These are phyloP conservation scores for Octonoba sinensis DNA, from an alignment of 2,888 invertebrate genomes.

Conservation along the genomic window DNA sequence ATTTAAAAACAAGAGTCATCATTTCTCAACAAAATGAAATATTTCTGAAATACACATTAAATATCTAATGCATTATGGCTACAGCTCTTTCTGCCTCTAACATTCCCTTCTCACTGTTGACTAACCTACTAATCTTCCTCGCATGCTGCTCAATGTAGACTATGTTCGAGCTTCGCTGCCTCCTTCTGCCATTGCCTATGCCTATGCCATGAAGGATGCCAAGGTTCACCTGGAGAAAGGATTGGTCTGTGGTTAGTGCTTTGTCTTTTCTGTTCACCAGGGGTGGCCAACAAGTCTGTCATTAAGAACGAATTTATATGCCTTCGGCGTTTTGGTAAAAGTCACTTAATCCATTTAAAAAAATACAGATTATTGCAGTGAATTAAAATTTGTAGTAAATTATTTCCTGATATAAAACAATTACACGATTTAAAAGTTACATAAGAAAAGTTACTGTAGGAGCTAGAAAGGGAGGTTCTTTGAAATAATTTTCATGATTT, in stretches of 20 bases:
- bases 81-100: background rate
- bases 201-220: slow-evolving; percentile 67
- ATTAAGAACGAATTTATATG: slow-evolving; percentile 55
- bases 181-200: slow-evolving; percentile 65
- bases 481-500: too few species aligned
- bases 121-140: slow-evolving; percentile 19
- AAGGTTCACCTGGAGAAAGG: slow-evolving; percentile 67
- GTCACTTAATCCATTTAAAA: too few species aligned
- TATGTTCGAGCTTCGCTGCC: slow-evolving; percentile 63
- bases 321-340: too few species aligned
- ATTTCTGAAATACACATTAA: too few species aligned
- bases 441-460: too few species aligned
- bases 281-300: background rate
- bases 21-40: too few species aligned
- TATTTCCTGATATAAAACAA: too few species aligned
- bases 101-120: background rate
- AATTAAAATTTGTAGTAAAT: too few species aligned
- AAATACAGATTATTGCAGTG: too few species aligned
- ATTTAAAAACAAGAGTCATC: too few species aligned
- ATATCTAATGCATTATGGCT: background rate
- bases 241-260: slow-evolving; percentile 66
- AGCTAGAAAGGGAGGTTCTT: too few species aligned
- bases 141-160: slow-evolving; percentile 57
- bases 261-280: slow-evolving; percentile 7
- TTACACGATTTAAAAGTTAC: too few species aligned